Conservation (phyloP, 2,113 vertebrate genomes). For the Ifrita kowaldi region DNA sequence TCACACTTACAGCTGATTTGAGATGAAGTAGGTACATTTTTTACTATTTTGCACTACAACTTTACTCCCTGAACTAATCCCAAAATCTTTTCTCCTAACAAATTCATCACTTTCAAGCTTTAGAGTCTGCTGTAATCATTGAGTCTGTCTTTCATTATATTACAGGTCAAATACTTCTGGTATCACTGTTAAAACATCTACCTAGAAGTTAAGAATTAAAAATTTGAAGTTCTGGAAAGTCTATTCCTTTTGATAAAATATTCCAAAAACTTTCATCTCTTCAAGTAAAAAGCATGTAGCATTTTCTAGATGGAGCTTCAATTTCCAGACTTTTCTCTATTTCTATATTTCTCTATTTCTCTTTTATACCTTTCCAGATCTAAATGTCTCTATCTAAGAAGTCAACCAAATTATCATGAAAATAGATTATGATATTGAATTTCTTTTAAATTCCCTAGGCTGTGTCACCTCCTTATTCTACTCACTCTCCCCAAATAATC, state of each 20-base stretch:
- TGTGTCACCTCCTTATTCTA: neutral
- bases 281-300: neutral
- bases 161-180: neutral
- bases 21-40: neutral
- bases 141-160: neutral
- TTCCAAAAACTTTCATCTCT: neutral
- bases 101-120: neutral
- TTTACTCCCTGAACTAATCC: neutral
- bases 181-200: neutral
- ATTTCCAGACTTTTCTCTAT: neutral
- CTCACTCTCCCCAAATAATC: rapidly evolving
- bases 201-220: neutral
- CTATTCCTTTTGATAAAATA: neutral
- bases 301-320: neutral
- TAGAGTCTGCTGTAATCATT: neutral
- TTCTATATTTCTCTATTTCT: neutral
- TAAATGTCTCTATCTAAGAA: neutral
- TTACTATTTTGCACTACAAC: neutral
- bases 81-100: neutral
- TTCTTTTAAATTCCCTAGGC: neutral
- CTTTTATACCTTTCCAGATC: neutral
- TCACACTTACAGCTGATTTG: neutral
- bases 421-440: neutral
- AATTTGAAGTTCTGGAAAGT: neutral
- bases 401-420: neutral